Evolutionary conservation across 1,140 invertebrate species (phyloP).

Genomic region (Eupristina koningsbergeri): DNA sequence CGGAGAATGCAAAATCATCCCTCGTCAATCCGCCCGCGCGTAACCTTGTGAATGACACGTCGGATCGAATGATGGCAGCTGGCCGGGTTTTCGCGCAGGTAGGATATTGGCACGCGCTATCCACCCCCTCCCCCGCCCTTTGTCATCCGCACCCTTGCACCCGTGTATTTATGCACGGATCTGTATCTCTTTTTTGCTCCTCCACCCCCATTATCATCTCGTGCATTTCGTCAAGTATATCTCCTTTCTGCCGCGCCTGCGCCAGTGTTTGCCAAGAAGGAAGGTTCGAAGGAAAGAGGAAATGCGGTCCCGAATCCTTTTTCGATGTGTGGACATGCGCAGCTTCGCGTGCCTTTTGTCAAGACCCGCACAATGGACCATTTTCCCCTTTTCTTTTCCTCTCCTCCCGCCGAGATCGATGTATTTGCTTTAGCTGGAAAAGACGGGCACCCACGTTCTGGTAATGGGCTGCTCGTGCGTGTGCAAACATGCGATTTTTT

Average conservation of each 20-base stretch:
- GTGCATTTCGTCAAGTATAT: neutral
- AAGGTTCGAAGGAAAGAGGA: conserved; percentile 29
- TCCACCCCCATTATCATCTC: conserved; percentile 17
- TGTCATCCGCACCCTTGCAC: neutral
- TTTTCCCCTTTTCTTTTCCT: neutral
- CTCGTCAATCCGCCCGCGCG: conserved; percentile 32
- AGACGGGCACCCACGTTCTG: conserved; percentile 38
- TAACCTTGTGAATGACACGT: conserved; percentile 13
- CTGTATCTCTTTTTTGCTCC: neutral
- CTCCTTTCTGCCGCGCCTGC: neutral
- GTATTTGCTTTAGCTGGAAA: conserved; percentile 37
- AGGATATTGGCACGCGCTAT: conserved; percentile 41
- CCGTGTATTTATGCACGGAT: neutral
- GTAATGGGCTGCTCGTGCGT: conserved; percentile 23
- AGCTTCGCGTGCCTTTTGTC: neutral
- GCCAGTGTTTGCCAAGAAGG: neutral
- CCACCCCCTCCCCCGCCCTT: neutral
- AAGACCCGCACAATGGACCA: neutral
- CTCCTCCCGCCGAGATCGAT: neutral
- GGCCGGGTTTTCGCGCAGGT: conserved; percentile 35
- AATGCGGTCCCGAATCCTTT: conserved; percentile 10
- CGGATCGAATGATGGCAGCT: conserved; percentile 30
- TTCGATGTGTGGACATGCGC: too few relatives aligned
- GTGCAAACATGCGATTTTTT: conserved; percentile 26
- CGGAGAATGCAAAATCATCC: conserved; percentile 47